Conservation (phyloP, 64 coral and sea anemone species). For the Anthopleura sola region DNA sequence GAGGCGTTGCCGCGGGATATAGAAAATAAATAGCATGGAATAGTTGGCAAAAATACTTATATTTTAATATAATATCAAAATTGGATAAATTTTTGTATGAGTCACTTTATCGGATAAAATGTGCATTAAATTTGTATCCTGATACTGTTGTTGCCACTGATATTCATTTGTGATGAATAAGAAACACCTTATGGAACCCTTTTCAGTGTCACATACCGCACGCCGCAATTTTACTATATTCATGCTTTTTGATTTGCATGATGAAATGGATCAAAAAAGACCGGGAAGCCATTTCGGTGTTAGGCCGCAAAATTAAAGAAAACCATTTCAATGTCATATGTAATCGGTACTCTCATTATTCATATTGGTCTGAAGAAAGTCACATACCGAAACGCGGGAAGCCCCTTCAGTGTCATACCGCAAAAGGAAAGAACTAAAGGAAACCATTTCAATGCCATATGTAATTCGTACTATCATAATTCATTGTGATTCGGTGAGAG, state of each 20-base stretch:
- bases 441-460: background rate
- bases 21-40: background rate
- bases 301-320: background rate
- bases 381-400: background rate
- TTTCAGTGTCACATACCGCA: too few relatives aligned
- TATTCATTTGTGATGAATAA: too few relatives aligned
- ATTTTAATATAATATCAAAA: background rate
- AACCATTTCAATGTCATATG: background rate
- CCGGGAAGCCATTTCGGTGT: background rate
- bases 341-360: background rate
- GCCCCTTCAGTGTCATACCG: background rate
- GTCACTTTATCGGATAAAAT: too few relatives aligned
- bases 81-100: background rate
- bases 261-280: too few relatives aligned
- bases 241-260: background rate
- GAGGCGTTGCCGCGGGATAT: constrained; percentile 82
- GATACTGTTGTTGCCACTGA: too few relatives aligned
- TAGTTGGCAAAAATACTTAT: background rate
- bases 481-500: background rate
- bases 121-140: too few relatives aligned
- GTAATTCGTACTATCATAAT: background rate
- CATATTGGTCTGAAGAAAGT: too few relatives aligned
- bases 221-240: too few relatives aligned
- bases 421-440: too few relatives aligned
- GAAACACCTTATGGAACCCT: too few relatives aligned